Evolutionary conservation across 2,888 invertebrate species (phyloP), one percentile per base, ranked within the genome.

Genomic region (Drosophila affinis): DNA sequence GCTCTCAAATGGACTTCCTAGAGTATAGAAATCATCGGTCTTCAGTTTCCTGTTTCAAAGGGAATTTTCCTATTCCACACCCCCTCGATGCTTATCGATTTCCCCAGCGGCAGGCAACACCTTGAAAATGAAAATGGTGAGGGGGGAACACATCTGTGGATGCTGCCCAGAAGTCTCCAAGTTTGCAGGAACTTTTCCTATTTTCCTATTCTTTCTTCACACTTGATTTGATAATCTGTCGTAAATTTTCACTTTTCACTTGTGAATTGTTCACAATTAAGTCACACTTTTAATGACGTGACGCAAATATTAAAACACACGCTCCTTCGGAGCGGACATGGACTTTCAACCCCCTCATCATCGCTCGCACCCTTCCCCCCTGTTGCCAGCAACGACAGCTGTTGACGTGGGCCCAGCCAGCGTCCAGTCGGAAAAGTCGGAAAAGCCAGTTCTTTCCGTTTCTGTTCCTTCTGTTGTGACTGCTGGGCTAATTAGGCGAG

Each of bases 141-240:
- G 10, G 7, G 14, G 45, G 17, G 2, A 49, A 39, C 39, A 57
- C 57, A 57, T 29, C 49, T 21, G 18, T 45, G 49, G 65, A 65
- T 54, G 49, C 62, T 61, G 60, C 46, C 44, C 27, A 49, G 55
- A 45, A 65, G 46, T 47, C 54, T 61, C 32, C 39, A 5, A 39
- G 14, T 14, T 14, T 14, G 0, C n/a, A 2, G 14, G 7, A 46
- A 54, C 34, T 46, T 54, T 71, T 58, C 34, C 56, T 6, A n/a
- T 14, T 7, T 71, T 58, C 34, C 56, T 6, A n/a, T n/a, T 7
- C 39, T 39, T 39, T 46, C 51, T 44, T 27, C 45, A 78, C 84
- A 81, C 79, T 83, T 77, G 87, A 83, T 77, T 83, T 83, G 87
- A 83, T 81, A 79, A 83, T 83, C 76, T 83, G 79, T 73, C 86